A percentile compares a stretch with the other conserved stretches of the same genome.
Conservation (phyloP, 1,140 invertebrate genomes). For the Mylabris phalerata region DNA sequence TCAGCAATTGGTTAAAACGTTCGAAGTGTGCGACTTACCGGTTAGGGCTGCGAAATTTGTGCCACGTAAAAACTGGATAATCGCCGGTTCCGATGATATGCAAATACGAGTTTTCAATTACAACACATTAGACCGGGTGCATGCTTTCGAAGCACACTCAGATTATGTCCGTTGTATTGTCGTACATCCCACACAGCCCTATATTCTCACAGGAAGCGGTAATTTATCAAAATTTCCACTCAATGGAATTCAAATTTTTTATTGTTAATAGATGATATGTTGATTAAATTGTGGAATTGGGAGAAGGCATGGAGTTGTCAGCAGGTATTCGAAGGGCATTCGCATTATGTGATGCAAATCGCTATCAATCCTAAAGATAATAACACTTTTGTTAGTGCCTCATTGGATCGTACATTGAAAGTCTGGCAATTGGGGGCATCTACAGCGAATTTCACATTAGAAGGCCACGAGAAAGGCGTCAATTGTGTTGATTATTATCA, state of each 20-base stretch:
- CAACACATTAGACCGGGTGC: constrained; percentile 93
- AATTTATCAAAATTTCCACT: constrained; percentile 36
- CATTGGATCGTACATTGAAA: constrained; percentile 95
- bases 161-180: constrained; percentile 96
- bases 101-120: constrained; percentile 97
- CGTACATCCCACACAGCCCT: constrained; percentile 95
- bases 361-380: constrained; percentile 99
- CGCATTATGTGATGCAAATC: constrained; percentile 99
- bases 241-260: neutral
- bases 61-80: constrained; percentile 96
- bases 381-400: constrained; percentile 99
- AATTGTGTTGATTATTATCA: constrained; percentile 99
- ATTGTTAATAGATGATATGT: constrained; percentile 83
- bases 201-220: constrained; percentile 95
- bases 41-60: constrained; percentile 95
- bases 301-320: constrained; percentile 96
- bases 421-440: constrained; percentile 71
- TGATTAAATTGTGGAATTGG: constrained; percentile 99
- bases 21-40: constrained; percentile 94
- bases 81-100: constrained; percentile 96
- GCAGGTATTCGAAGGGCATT: constrained; percentile 96
- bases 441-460: constrained; percentile 96
- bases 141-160: constrained; percentile 96
- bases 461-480: constrained; percentile 99
- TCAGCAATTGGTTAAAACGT: constrained; percentile 87